phyloP scores from a whole-genome alignment of 2,113 vertebrate genomes.

The Urocitellus parryii region DNA sequence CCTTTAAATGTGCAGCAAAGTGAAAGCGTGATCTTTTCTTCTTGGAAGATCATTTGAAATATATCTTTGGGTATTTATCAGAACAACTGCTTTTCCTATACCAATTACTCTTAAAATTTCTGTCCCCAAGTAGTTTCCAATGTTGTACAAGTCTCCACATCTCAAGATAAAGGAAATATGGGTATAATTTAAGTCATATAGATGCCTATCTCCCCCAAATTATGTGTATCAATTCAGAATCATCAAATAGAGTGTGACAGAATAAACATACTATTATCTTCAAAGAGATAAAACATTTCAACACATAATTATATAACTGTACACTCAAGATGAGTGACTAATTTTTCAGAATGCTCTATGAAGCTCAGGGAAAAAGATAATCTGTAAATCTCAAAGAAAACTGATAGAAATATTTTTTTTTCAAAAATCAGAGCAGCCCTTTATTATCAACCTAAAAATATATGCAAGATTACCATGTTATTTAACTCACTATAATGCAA shows the following conservation, averaged over 20 bases:
- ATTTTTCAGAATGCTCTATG: neutral
- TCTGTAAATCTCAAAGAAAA: conserved; percentile 44
- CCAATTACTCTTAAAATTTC: neutral
- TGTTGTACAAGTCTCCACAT: neutral
- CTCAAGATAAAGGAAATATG: conserved; percentile 16
- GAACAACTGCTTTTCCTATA: neutral
- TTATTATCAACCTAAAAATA: neutral
- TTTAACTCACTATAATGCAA: conserved; percentile 80
- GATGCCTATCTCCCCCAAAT: neutral
- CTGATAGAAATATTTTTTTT: conserved; percentile 63
- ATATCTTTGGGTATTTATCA: neutral
- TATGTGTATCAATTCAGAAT: conserved; percentile 30
- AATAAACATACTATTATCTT: neutral
- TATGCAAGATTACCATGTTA: conserved; percentile 33
- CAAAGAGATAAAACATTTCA: conserved; percentile 6
- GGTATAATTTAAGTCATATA: conserved; percentile 34
- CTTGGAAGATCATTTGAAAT: conserved; percentile 38
- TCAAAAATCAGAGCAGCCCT: neutral
- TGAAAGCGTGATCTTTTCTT: neutral
- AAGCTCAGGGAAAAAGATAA: conserved; percentile 61
- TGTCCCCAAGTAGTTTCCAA: neutral
- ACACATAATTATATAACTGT: neutral
- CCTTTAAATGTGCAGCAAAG: neutral
- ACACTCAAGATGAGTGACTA: neutral
- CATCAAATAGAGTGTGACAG: neutral